Conservation (phyloP, 2,113 vertebrate species). For the Struthidea cinerea region DNA sequence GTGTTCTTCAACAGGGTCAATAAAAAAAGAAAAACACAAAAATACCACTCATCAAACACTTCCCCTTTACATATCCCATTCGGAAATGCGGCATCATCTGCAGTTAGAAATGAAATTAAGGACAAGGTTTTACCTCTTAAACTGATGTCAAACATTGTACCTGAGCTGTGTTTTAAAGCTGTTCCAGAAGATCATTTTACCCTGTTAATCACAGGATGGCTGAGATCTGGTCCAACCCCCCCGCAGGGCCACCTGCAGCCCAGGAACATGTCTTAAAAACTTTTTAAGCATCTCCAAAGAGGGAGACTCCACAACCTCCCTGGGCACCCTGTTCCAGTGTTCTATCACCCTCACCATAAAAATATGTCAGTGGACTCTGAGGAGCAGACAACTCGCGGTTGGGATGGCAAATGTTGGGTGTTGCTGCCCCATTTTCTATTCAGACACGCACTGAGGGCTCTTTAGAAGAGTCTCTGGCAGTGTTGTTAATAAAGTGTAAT, state of each 20-base stretch:
- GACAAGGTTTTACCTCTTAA: not conserved
- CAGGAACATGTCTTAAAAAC: rapidly evolving
- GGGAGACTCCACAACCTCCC: not conserved
- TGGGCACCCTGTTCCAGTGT: not conserved
- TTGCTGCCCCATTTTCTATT: not conserved
- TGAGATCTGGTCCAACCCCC: not conserved
- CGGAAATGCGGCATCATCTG: not conserved
- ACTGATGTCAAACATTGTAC: not conserved
- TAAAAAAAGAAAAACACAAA: not conserved
- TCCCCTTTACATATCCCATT: not conserved
- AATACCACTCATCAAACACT: not conserved
- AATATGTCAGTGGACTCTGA: not conserved
- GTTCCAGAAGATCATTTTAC: not conserved
- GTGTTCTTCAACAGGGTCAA: not conserved
- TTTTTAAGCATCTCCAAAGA: not conserved
- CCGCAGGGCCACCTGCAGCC: not conserved
- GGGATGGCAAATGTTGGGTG: not conserved
- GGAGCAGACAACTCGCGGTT: not conserved
- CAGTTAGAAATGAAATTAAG: not conserved
- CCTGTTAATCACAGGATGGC: not conserved
- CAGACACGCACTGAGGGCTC: not conserved
- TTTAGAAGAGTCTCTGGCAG: not conserved
- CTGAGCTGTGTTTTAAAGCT: not conserved
- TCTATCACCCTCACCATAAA: not conserved
- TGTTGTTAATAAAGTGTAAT: not conserved